Evolutionary conservation across 2,888 invertebrate species (phyloP), one percentile per base, ranked within the genome.

Genomic region (Drymonia ruficornis): DNA sequence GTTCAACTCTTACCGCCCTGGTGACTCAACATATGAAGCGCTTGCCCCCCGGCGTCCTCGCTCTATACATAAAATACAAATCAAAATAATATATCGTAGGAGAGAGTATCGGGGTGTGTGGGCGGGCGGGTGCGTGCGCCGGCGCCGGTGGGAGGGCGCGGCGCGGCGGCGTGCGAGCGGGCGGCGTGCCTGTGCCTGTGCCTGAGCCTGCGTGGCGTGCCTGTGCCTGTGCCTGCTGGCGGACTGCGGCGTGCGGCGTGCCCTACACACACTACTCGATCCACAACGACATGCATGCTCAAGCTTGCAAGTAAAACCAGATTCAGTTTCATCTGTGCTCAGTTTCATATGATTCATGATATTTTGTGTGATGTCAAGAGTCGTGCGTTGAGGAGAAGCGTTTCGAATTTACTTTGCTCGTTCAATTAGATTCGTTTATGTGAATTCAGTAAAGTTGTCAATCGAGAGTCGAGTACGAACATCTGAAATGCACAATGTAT

Each of bases 1-100:
- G 84, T 86, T 81, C 83, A 87, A 88, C 89, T 94, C 97, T 97
- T 97, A 98, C 98, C 97, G 96, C 98, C 97, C 96, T 98, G 98
- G 93, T 96, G 96, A 93, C 96, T 95, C 94, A 98, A 94, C 95
- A 96, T 95, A 93, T 96, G 96, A 94, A 97, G 93, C 87, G 98
- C 98, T 94, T 96, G 96, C 93, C 96, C 96, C 91, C 97, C 98
- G 88, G 96, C 95, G 88, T 98, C 98, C 95, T 97, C 96, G 94
- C 97, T 97, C 98, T 98, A 96, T 93, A 95, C 92, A 94, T 91
- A 92, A 93, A 92, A 93, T 89, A 92, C 85, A 92, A 91, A 91
- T 91, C 87, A 91, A 91, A 91, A 92, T 89, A 92, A 91, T 91
- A 91, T 87, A 89, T 89, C 88, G 88, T 84, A 89, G 89, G 88